Percentiles rank a stretch among this genome's conserved stretches.
Conservation (phyloP, 2,797 vertebrate genomes). For the Toxotes lorentzi region DNA sequence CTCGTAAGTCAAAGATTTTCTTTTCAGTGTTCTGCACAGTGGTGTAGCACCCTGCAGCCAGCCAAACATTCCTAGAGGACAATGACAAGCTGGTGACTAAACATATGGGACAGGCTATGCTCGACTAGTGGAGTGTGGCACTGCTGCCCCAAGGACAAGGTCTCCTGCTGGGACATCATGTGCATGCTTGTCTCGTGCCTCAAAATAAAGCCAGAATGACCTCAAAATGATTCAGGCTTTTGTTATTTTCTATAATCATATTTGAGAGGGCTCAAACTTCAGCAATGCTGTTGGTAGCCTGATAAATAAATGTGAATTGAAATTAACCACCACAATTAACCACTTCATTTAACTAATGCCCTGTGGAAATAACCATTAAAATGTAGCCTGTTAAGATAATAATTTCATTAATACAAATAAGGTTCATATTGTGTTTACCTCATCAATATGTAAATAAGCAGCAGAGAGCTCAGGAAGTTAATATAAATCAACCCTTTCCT, state of each 20-base stretch:
- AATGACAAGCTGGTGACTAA: constrained; percentile 63
- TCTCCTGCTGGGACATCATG: constrained; percentile 63
- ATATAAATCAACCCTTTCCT: not conserved
- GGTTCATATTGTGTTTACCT: not conserved
- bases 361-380: not conserved
- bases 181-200: constrained; percentile 28
- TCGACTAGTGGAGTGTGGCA: constrained; percentile 51
- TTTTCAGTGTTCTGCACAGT: constrained; percentile 18
- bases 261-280: constrained; percentile 9
- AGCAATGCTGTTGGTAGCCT: not conserved
- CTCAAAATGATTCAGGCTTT: constrained; percentile 43
- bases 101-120: constrained; percentile 69
- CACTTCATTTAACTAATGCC: not conserved
- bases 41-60: constrained; percentile 34
- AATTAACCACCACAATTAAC: too few species aligned
- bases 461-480: not conserved
- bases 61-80: constrained; percentile 51
- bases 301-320: too few species aligned
- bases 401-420: not conserved
- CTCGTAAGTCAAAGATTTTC: constrained; percentile 13
- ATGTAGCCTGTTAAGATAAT: too few species aligned
- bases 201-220: constrained; percentile 37
- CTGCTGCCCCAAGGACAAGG: constrained; percentile 49
- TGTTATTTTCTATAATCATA: constrained; percentile 7
- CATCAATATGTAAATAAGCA: not conserved